Base-by-base conservation (phyloP, 2,888 invertebrate genomes). In the Ennomos fuscantarius region DNA sequence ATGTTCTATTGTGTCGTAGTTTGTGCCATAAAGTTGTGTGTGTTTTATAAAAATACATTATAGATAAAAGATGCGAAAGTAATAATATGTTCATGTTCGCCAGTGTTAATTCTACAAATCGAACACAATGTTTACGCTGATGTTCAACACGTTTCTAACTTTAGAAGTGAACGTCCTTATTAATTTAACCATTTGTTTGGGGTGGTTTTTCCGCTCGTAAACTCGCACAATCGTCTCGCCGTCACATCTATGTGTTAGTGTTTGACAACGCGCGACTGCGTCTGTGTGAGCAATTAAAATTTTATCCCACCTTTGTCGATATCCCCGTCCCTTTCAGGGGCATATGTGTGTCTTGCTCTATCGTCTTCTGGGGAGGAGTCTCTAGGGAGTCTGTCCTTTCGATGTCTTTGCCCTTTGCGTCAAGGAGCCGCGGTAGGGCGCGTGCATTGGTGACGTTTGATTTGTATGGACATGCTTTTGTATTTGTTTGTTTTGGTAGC, bases 361-460 rank as follows among this genome's bases (percentile, higher is more conserved):
- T 57, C 86, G 89, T 91, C 92, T 91, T 91, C 87, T 85, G 91
- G 89, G 89, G 89, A 86, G 91, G 91, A 85, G 89, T 89, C 94
- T 93, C 94, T 67, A 74, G 94, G 94, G 94, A 93, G 93, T 93
- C 93, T 94, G 93, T 93, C 93, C 93, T 93, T 93, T 93, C 93
- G 92, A 93, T 92, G 92, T 93, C 92, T 90, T 91, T 93, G 92
- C 92, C 92, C 92, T 92, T 92, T 88, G 89, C 89, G 89, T 86
- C 87, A 85, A 86, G 86, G 79, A 88, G 86, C 80, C 81, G 78
- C 86, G 83, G 78, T 86, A 90, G 89, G 89, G 89, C 83, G 90
- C 87, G 78, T 79, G 82, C 80, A 81, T 65, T 74, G 71, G 74
- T 72, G 64, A 69, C 70, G 82, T 76, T 77, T 72, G 73, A 75